Conservation (phyloP, 1,140 invertebrate species). For the Diabrotica undecimpunctata region DNA sequence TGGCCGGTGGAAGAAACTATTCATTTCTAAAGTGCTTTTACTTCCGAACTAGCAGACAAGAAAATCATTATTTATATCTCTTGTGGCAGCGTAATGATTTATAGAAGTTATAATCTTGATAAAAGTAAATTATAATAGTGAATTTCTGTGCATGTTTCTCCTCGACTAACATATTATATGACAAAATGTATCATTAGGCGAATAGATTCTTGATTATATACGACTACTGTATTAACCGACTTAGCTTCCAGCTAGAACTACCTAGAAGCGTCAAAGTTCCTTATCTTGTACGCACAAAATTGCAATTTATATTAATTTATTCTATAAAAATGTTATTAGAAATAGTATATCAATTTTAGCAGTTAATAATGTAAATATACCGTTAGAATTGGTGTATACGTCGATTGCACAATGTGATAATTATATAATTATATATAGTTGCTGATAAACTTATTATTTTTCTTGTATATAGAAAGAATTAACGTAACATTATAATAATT, state of each 20-base stretch:
- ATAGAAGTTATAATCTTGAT: conserved; percentile 20
- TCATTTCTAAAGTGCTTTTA: conserved; percentile 7
- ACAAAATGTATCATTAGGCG: conserved; percentile 26
- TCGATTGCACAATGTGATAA: too few species aligned
- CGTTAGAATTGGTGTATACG: too few species aligned
- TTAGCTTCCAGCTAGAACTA: background rate
- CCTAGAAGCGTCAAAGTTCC: background rate
- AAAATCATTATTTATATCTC: conserved; percentile 20
- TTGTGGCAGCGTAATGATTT: conserved; percentile 18
- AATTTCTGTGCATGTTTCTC: conserved; percentile 21
- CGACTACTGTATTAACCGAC: conserved; percentile 11
- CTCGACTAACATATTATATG: conserved; percentile 21
- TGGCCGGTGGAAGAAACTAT: conserved; percentile 9
- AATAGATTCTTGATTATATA: conserved; percentile 9
- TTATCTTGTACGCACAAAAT: background rate
- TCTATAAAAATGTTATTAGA: too few species aligned
- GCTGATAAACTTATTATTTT: too few species aligned
- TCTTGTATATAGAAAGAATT: too few species aligned
- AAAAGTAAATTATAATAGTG: conserved; percentile 24
- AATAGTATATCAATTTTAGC: too few species aligned
- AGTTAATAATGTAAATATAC: too few species aligned
- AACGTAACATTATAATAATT: too few species aligned
- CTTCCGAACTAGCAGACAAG: conserved; percentile 18
- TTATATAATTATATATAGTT: too few species aligned
- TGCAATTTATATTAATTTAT: background rate